Evolutionary conservation across 2,888 invertebrate species (phyloP), one percentile per base, ranked within the genome.

Genomic region (Tortrix viridana): DNA sequence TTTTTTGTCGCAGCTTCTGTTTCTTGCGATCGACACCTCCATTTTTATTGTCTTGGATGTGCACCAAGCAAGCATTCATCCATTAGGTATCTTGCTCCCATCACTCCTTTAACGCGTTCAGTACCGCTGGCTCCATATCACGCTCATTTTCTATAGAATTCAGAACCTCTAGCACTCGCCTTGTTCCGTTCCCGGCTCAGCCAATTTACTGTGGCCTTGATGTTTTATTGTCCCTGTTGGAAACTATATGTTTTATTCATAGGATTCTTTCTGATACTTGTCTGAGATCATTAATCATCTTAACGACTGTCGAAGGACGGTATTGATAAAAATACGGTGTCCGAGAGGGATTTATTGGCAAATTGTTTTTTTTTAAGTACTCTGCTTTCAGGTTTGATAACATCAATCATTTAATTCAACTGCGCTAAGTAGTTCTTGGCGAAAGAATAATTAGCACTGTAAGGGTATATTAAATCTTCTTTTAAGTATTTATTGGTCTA

Each of bases 121-220:
- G 32, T 32, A 32, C 26, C 26, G 7, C 9, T 12, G 32, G 12
- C 32, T 32, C 12, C 32, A 32, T 32, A 32, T 32, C 12, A 16
- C 6, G 16, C 41, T 12, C 14, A 23, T 22, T n/a, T 47, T 5
- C n/a, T 18, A 44, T 19, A 19, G 12, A 18, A 18, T 44, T 9
- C 18, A 19, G 18, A 44, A 46, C 46, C 1, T 32, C 3, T 32
- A 12, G 32, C 32, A 12, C 32, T 32, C n/a, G n/a, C n/a, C n/a
- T 12, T 3, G 32, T 26, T n/a, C 37, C 60, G 41, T 7, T n/a
- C 37, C 20, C 48, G 5, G 48, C 41, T 18, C 23, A 6, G 38
- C 20, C 58, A 49, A 58, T 58, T 50, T 58, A n/a, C 41, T 14
- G 26, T 12, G 49, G 43, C 58, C 58, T 43, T 49, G 58, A 58